Evolutionary conservation across 2,888 invertebrate genomes (phyloP), one percentile per base, ranked within the genome.

Genomic region (Caenorhabditis doughertyi): DNA sequence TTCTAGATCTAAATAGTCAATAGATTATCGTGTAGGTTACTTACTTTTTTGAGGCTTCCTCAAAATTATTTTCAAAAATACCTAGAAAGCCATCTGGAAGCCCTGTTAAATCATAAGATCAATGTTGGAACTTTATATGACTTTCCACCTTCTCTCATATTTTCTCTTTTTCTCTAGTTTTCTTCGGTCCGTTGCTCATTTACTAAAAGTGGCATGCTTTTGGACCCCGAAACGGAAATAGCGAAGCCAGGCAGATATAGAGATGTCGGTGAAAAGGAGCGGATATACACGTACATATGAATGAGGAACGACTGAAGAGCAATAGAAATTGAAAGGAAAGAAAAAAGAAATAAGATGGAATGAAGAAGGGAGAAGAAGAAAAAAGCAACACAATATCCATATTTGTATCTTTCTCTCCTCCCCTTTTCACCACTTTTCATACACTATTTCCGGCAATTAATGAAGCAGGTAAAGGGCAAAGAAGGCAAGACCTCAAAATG

Each of bases 171-270:
- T 27, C 5, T 56, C 49, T 23, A 39, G 23, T 35, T 79, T 47
- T 77, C 77, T 79, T 67, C 68, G 77, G 68, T 68, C 68, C 77
- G 62, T 53, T 77, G 77, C 77, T 68, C 68, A 68, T 77, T 68
- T 65, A 65, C 74, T 56, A 74, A 74, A 74, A 65, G 56, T 65
- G 56, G 74, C 47, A 13, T 13, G n/a, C n/a, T n/a, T n/a, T n/a
- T n/a, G 42, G 29, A 35, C 18, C 42, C 27, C 42, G 35, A 67
- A 60, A 68, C 70, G 68, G 77, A 70, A 70, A 70, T 77, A 70
- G 70, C 77, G 60, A 60, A 29, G 39, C 32, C 58, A 76, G 32
- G 47, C 51, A 64, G 29, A 55, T 65, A 60, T 60, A 51, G 42
- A 60, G 74, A 49, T 44, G 51, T 55, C 47, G 74, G 73, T 49